Evolutionary conservation across 1,140 invertebrate species (phyloP).

Genomic region (Marisa cornuarietis): DNA sequence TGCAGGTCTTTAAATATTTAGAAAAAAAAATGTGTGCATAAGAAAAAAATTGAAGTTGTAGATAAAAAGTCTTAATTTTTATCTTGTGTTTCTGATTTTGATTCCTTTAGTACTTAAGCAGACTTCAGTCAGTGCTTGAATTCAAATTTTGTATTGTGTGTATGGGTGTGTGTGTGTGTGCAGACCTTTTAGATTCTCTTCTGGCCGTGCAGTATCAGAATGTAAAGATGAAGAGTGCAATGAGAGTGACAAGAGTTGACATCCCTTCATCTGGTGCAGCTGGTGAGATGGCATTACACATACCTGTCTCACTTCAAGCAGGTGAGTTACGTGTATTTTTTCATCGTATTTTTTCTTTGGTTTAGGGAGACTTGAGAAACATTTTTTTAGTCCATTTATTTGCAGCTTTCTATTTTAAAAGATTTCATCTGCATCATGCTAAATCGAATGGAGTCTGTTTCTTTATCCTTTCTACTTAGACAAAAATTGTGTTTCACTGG

Average conservation of each 20-base stretch:
- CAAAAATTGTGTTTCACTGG: no score
- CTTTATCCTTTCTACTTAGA: no score
- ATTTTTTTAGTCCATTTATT: no score
- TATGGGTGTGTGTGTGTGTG: not conserved
- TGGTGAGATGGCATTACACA: constrained; percentile 14
- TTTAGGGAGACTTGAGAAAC: no score
- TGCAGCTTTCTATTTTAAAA: no score
- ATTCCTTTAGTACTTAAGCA: no score
- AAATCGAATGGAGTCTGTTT: no score
- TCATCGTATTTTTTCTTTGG: no score
- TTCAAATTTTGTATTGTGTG: no score
- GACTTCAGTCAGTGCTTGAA: no score
- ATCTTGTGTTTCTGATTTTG: not conserved
- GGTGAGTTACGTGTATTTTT: not conserved
- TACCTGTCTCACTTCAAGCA: constrained; percentile 13
- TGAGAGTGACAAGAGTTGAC: constrained; percentile 26
- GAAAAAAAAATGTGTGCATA: not conserved
- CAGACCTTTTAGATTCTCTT: constrained; percentile 44
- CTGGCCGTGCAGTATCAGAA: constrained; percentile 43
- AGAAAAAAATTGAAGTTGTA: not conserved
- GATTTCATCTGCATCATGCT: no score
- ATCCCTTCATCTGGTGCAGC: constrained; percentile 7
- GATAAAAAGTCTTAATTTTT: not conserved
- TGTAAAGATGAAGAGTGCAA: constrained; percentile 31
- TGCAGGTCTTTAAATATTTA: not conserved